Evolutionary conservation across 2,888 invertebrate genomes (phyloP).

Genomic region (Agriotes lineatus): DNA sequence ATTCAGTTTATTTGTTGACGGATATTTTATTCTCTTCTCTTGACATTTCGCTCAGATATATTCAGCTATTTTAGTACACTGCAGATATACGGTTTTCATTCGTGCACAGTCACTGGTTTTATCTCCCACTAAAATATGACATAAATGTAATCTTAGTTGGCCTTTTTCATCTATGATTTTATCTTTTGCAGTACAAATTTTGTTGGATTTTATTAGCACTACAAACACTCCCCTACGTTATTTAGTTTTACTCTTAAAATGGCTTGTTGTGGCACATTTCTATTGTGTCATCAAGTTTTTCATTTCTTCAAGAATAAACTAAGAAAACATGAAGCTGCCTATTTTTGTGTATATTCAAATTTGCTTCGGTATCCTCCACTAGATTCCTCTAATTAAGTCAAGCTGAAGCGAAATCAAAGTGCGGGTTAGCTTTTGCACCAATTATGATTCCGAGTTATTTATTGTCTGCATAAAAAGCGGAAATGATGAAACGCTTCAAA

Average conservation of each 20-base stretch:
- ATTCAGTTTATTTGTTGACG: conserved; percentile 50
- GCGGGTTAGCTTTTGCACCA: background rate
- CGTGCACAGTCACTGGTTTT: conserved; percentile 37
- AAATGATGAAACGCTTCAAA: conserved; percentile 16
- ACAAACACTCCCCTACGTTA: too few relatives aligned
- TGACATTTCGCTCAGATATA: conserved; percentile 33
- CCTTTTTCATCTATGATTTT: conserved; percentile 5
- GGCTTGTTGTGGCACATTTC: too few relatives aligned
- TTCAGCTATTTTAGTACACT: conserved; percentile 18
- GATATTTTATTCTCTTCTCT: conserved; percentile 49
- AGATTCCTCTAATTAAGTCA: too few relatives aligned
- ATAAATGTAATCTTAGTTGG: conserved; percentile 20
- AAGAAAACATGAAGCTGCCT: too few relatives aligned
- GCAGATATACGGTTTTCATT: conserved; percentile 32
- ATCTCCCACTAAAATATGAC: conserved; percentile 35
- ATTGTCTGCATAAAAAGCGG: conserved; percentile 9
- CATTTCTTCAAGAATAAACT: too few relatives aligned
- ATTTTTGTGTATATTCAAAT: too few relatives aligned
- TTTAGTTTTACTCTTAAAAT: too few relatives aligned
- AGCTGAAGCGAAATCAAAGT: too few relatives aligned
- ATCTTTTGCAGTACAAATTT: too few relatives aligned
- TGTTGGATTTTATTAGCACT: too few relatives aligned
- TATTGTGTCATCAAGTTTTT: too few relatives aligned
- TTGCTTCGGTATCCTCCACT: too few relatives aligned
- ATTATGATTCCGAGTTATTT: conserved; percentile 7